Evolutionary conservation across 2,113 vertebrate species (phyloP).

Genomic region (Macaca mulatta): DNA sequence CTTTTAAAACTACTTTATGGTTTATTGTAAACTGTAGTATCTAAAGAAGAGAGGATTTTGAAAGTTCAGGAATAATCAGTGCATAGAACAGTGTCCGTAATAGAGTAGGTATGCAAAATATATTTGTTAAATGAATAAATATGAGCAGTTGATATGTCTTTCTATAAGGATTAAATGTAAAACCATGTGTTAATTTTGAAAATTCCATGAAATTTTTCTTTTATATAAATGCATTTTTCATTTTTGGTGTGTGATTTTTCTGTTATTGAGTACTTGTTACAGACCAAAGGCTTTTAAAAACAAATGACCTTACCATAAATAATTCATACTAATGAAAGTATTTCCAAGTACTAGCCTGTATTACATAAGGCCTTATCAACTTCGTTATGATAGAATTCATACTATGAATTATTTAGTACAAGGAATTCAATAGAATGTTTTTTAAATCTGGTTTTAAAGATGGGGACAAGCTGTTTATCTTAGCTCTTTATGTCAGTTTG

Average conservation of each 20-base stretch:
- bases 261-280: not conserved
- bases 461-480: not conserved
- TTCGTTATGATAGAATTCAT: not conserved
- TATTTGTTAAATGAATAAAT: not conserved
- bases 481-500: not conserved
- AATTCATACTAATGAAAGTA: conserved; percentile 21
- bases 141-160: not conserved
- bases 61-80: not conserved
- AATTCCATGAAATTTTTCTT: not conserved
- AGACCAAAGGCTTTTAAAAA: conserved; percentile 27
- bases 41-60: not conserved
- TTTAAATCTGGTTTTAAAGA: not conserved
- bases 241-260: not conserved
- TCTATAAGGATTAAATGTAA: not conserved
- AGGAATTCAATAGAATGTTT: not conserved
- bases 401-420: not conserved
- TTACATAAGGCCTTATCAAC: not conserved
- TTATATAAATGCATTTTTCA: not conserved
- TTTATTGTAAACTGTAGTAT: not conserved
- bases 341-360: not conserved
- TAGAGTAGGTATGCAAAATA: not conserved
- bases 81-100: no score
- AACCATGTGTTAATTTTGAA: conserved; percentile 1
- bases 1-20: not conserved
- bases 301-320: conserved; percentile 8